A percentile compares a stretch with the other conserved stretches of the same genome.
These are phyloP conservation scores for Syritta pipiens DNA, from an alignment of 2,888 invertebrate species.

Conservation along the genomic window DNA sequence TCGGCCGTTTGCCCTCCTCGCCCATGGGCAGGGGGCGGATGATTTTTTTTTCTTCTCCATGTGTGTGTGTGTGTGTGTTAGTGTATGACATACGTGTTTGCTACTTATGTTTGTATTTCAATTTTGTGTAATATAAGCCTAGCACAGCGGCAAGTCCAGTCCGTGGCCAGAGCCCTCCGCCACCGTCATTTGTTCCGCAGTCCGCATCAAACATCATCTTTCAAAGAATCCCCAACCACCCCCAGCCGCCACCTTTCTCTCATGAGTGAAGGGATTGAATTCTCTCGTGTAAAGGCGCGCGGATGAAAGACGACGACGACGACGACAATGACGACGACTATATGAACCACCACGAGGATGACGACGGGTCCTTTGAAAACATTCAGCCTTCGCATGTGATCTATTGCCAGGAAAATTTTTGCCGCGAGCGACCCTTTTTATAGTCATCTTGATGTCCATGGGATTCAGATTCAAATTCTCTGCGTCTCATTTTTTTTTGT, in stretches of 20 bases:
- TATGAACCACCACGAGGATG: conserved; percentile 30
- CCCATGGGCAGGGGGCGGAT: no score
- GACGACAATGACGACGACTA: conserved; percentile 9
- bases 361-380: conserved; percentile 61
- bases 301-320: conserved; percentile 67
- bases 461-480: conserved; percentile 27
- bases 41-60: conserved; percentile 19
- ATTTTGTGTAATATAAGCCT: conserved; percentile 61
- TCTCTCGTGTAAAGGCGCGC: conserved; percentile 50
- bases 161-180: conserved; percentile 36
- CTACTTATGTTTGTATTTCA: conserved; percentile 59
- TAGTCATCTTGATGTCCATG: conserved; percentile 71
- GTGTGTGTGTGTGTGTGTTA: background rate
- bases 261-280: conserved; percentile 57
- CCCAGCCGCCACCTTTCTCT: conserved; percentile 8
- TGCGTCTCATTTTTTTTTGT: background rate
- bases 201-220: conserved; percentile 64
- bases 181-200: conserved; percentile 56
- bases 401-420: conserved; percentile 71
- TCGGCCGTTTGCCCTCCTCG: conserved; percentile 5
- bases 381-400: conserved; percentile 65
- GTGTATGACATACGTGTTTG: conserved; percentile 12
- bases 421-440: conserved; percentile 73
- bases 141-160: conserved; percentile 48
- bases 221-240: conserved; percentile 38